Percentiles rank a stretch among this genome's conserved stretches.
phyloP scores from a whole-genome alignment of 2,113 vertebrate species.

The Sinocyclocheilus maitianheensis region DNA sequence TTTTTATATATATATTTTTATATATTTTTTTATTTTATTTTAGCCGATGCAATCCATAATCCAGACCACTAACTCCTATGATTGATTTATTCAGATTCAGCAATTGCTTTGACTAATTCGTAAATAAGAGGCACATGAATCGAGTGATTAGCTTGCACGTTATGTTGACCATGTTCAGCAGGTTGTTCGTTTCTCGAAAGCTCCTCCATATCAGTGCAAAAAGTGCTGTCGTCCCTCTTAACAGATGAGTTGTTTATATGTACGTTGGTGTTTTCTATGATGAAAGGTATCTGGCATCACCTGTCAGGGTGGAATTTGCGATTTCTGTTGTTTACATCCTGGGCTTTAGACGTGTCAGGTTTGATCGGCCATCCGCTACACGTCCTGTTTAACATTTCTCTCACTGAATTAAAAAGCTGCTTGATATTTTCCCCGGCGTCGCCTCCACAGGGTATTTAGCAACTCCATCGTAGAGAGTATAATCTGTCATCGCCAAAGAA shows the following conservation, averaged over 20 bases:
- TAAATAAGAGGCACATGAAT: background rate
- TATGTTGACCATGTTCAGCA: background rate
- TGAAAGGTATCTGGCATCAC: constrained; percentile 9
- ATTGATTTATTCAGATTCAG: background rate
- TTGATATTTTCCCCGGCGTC: constrained; percentile 62
- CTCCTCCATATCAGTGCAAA: background rate
- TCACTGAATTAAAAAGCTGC: constrained; percentile 66
- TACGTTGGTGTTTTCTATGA: constrained; percentile 33
- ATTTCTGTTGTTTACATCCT: constrained; percentile 45
- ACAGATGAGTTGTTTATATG: constrained; percentile 22
- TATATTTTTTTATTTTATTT: no score
- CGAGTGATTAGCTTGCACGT: background rate
- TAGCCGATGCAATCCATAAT: background rate
- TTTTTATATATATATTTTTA: background rate
- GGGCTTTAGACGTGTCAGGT: constrained; percentile 48
- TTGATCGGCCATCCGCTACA: constrained; percentile 55
- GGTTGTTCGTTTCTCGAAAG: background rate
- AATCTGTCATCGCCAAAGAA: constrained; percentile 52
- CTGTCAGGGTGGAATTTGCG: constrained; percentile 36
- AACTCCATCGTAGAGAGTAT: constrained; percentile 47
- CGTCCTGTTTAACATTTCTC: constrained; percentile 68
- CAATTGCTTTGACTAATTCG: background rate
- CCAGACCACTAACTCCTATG: background rate
- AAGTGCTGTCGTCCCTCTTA: background rate
- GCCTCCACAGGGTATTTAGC: constrained; percentile 51